These are phyloP conservation scores for Myiopsitta monachus DNA, from an alignment of 2,113 vertebrate species.

Conservation along the genomic window DNA sequence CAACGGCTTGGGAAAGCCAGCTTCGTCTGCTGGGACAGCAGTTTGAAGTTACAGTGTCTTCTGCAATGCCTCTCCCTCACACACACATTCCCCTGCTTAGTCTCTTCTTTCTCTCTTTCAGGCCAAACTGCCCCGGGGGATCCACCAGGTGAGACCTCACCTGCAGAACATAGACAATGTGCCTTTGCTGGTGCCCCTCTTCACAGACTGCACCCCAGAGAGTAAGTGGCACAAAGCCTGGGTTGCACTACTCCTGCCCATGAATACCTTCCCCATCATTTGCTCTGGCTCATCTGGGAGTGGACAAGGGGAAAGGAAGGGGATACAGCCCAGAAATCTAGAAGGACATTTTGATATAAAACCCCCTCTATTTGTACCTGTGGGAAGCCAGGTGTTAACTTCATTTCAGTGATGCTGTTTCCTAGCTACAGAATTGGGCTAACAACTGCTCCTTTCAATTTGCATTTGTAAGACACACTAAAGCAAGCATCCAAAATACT, in stretches of 20 bases:
- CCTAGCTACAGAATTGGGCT: not conserved
- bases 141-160: constrained; percentile 97
- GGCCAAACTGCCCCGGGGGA: constrained; percentile 97
- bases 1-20: not conserved
- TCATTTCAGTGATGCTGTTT: not conserved
- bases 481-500: constrained; percentile 9
- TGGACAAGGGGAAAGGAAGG: not conserved
- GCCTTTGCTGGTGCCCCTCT: constrained; percentile 95
- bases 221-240: constrained; percentile 77
- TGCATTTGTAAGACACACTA: not conserved
- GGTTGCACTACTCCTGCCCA: not conserved
- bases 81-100: not conserved
- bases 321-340: not conserved
- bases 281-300: not conserved
- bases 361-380: not conserved
- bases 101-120: constrained; percentile 55
- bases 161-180: constrained; percentile 98
- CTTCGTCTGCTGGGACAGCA: not conserved
- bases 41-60: not conserved
- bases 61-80: not conserved
- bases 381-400: not conserved
- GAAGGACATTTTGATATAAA: not conserved
- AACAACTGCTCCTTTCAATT: not conserved
- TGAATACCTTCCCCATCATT: not conserved
- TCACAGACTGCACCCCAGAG: constrained; percentile 97